A percentile compares a stretch with the other conserved stretches of the same genome.
Conservation (phyloP, 2,113 vertebrate genomes). For the Lampris megalopsis region DNA sequence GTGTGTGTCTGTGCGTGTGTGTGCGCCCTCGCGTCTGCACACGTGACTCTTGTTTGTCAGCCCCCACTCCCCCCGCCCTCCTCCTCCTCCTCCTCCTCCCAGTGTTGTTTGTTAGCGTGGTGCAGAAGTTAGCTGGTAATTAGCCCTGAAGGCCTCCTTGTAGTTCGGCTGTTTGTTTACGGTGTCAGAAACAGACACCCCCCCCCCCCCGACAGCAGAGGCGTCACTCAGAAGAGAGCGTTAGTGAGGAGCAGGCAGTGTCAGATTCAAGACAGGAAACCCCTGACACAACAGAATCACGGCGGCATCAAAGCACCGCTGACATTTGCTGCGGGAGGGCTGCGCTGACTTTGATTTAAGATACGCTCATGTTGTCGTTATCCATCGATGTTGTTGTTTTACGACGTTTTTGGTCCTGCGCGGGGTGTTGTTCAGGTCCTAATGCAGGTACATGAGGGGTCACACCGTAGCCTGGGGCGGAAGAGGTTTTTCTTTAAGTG, state of each 20-base stretch:
- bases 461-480: too few species aligned
- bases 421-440: too few species aligned
- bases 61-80: neutral
- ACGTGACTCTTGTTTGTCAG: constrained; percentile 20
- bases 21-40: constrained; percentile 27
- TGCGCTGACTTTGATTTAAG: too few species aligned
- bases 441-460: too few species aligned
- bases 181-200: constrained; percentile 14
- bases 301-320: neutral
- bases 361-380: too few species aligned
- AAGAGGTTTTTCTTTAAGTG: too few species aligned
- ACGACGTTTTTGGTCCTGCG: too few species aligned
- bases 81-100: neutral
- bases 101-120: constrained; percentile 44
- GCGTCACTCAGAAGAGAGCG: constrained; percentile 35
- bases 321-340: accelerated
- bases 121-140: constrained; percentile 60
- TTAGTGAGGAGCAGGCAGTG: constrained; percentile 42
- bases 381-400: too few species aligned
- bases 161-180: constrained; percentile 72
- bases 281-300: constrained; percentile 49
- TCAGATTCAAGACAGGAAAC: constrained; percentile 47
- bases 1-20: constrained; percentile 25
- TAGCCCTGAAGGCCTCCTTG: constrained; percentile 60
- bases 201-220: constrained; percentile 51